These are phyloP conservation scores for Platycheirus albimanus DNA, from an alignment of 2,888 invertebrate genomes.

Conservation along the genomic window DNA sequence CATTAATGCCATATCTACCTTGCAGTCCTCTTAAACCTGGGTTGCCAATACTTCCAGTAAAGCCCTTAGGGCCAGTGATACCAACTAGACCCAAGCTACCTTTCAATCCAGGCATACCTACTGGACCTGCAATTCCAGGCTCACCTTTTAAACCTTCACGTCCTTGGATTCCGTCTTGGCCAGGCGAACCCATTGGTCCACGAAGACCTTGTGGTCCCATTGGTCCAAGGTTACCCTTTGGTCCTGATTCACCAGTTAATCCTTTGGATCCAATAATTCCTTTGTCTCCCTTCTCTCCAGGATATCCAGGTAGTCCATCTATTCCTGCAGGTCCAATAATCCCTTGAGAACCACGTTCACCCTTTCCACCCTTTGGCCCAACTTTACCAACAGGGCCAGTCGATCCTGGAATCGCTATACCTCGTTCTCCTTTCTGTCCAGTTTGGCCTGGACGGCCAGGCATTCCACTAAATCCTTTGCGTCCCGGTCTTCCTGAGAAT, in stretches of 20 bases:
- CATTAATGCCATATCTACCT: conserved; percentile 87
- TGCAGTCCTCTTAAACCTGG: conserved; percentile 85
- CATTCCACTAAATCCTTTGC: conserved; percentile 85
- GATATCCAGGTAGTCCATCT: conserved; percentile 87
- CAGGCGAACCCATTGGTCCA: conserved; percentile 86
- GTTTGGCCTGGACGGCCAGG: conserved; percentile 86
- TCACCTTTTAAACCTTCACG: conserved; percentile 85
- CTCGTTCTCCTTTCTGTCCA: conserved; percentile 89
- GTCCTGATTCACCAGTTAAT: conserved; percentile 81
- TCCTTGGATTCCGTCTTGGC: conserved; percentile 87
- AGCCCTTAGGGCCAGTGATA: conserved; percentile 87
- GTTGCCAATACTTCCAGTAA: conserved; percentile 85
- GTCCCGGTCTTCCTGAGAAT: conserved; percentile 90
- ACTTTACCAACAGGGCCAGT: conserved; percentile 85
- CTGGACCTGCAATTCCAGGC: conserved; percentile 83
- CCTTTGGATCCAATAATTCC: conserved; percentile 86
- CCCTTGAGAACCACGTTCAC: conserved; percentile 78
- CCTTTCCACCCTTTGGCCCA: conserved; percentile 82
- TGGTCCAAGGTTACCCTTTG: conserved; percentile 85
- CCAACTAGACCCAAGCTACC: conserved; percentile 88
- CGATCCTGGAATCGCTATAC: conserved; percentile 85
- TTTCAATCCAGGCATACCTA: conserved; percentile 83
- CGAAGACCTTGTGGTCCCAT: conserved; percentile 82
- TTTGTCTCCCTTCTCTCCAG: conserved; percentile 88
- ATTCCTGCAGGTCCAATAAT: conserved; percentile 83